Evolutionary conservation across 1,140 invertebrate species (phyloP).

Genomic region (Nasonia vitripennis): DNA sequence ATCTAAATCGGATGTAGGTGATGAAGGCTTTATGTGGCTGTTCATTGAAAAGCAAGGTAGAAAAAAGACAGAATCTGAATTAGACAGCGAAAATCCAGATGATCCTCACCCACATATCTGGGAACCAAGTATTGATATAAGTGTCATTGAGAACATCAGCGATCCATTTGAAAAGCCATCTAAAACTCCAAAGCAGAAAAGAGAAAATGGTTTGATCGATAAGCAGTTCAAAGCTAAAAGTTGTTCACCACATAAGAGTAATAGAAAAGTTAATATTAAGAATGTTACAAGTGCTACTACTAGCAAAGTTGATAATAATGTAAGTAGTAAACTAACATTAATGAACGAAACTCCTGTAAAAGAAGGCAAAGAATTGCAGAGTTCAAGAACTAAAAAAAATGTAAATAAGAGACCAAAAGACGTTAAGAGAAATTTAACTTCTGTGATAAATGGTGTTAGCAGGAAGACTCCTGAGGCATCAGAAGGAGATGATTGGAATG

Average conservation of each 20-base stretch:
- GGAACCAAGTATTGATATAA: background rate
- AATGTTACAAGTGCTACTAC: background rate
- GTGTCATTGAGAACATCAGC: background rate
- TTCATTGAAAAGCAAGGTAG: slow-evolving; percentile 16
- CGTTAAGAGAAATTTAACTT: slow-evolving; percentile 18
- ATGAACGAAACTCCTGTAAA: background rate
- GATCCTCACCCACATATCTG: background rate
- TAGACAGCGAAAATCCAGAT: background rate
- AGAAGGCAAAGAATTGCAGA: background rate
- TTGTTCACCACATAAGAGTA: background rate
- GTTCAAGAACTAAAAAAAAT: background rate
- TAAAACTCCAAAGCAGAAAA: background rate
- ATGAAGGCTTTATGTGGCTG: slow-evolving; percentile 24
- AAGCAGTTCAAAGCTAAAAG: background rate
- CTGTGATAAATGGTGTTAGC: background rate
- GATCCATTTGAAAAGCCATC: background rate
- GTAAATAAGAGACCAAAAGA: slow-evolving; percentile 1
- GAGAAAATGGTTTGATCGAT: background rate
- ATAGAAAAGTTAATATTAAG: background rate
- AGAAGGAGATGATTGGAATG: slow-evolving; percentile 15
- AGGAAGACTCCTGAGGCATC: background rate
- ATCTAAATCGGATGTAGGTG: background rate
- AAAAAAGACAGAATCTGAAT: slow-evolving; percentile 2
- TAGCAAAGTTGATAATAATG: background rate
- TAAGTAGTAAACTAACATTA: background rate